Base-by-base conservation (phyloP, 2,797 vertebrate species). In the Euphonia xanthogaster region DNA sequence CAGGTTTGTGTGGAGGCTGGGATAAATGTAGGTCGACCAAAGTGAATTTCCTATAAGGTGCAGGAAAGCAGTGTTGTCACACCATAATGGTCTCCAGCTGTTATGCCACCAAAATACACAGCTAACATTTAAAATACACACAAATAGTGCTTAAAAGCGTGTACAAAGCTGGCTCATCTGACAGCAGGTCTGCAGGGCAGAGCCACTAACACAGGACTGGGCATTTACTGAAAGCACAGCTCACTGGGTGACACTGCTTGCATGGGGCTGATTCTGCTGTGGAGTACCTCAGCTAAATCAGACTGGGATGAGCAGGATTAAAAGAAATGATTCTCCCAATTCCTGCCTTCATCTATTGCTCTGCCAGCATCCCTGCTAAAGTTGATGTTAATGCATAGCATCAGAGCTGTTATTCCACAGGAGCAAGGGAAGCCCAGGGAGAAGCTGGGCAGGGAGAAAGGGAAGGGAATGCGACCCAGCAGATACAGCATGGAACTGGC, bases 61-160 rank as follows among this genome's bases (percentile, higher is more conserved):
- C 30, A 82, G 86, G 73, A 93, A 63, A 89, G 55, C 9, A 44
- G 70, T 10, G 5, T 33, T 57, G 61, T 91, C 92, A 76, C 40
- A 57, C 40, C 85, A 70, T 50, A 71, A 90, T 3, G 81, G 86
- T 90, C 93, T 88, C 87, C 96, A 96, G 95, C 93, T 96, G 94
- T 90, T 94, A 66, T 1, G 0, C 73, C 80, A 94, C 85, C 63
- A 86, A 94, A 92, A 95, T 70, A 82, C 86, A 72, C 63, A 73
- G 87, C 60, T 55, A 92, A 60, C 93, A 12, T 78, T 97, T 94
- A 91, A 62, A 84, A 78, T 77, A 91, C 85, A 84, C 14, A 33
- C 17, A 48, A 16, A 72, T 1, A 73, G 71, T 22, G 76, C 79
- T 95, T 83, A 87, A 89, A 92, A 92, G 57, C 68, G 61, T 57